Conservation (phyloP, 1,140 invertebrate genomes). For the Anastrepha obliqua region DNA sequence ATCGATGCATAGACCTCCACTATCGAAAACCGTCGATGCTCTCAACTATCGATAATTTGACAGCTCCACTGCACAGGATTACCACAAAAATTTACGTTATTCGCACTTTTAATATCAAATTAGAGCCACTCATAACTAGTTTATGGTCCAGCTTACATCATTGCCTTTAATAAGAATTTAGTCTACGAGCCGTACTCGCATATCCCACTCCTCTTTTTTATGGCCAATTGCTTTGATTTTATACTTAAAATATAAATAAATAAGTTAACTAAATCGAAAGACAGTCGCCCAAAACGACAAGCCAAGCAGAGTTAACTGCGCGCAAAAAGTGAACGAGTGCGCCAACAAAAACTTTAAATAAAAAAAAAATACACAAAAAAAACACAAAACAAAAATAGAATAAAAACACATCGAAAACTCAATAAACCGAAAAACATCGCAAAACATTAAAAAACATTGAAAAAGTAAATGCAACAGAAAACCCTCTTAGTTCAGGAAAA, state of each 20-base stretch:
- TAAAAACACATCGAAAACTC: neutral
- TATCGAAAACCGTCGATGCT: too few relatives aligned
- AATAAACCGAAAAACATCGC: too few relatives aligned
- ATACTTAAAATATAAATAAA: neutral
- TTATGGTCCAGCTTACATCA: neutral
- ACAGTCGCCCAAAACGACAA: neutral
- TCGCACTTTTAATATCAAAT: too few relatives aligned
- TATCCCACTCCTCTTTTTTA: slow-evolving; percentile 6
- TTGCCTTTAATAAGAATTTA: too few relatives aligned
- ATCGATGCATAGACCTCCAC: too few relatives aligned
- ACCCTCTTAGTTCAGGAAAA: neutral
- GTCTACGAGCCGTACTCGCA: too few relatives aligned
- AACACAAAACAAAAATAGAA: neutral
- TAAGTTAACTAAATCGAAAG: neutral
- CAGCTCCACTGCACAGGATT: too few relatives aligned
- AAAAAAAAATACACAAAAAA: neutral
- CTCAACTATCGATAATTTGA: too few relatives aligned
- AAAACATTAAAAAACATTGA: too few relatives aligned
- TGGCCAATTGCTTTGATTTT: neutral
- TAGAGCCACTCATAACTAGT: neutral
- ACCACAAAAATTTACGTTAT: too few relatives aligned
- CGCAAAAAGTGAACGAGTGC: neutral
- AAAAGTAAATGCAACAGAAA: neutral
- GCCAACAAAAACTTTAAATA: neutral
- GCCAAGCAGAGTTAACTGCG: neutral